Conservation (phyloP, 1,140 invertebrate species). For the Drosophila sturtevanti region DNA sequence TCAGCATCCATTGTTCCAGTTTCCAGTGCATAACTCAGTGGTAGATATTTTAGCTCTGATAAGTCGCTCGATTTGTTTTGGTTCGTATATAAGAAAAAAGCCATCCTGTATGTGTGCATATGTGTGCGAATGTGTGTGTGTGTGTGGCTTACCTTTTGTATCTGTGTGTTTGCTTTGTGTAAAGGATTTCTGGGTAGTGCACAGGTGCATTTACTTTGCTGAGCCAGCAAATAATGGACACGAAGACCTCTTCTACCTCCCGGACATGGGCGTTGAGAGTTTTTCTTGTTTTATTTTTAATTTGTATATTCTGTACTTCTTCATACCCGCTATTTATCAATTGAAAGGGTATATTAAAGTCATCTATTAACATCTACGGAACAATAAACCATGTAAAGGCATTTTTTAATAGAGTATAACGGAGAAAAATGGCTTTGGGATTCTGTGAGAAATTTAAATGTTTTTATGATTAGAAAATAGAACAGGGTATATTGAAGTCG, state of each 20-base stretch:
- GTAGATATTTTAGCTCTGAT: conserved; percentile 76
- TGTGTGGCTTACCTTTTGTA: conserved; percentile 22
- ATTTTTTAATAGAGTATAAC: too few relatives aligned
- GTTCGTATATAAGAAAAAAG: conserved; percentile 46
- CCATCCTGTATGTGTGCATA: background rate
- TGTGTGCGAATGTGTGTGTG: conserved; percentile 26
- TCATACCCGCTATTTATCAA: background rate
- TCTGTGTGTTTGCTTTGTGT: conserved; percentile 65
- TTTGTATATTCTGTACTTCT: conserved; percentile 43
- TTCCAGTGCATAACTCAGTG: conserved; percentile 80
- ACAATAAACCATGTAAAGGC: too few relatives aligned
- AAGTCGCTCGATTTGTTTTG: conserved; percentile 80
- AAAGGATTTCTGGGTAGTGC: conserved; percentile 69
- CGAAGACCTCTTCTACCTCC: conserved; percentile 28
- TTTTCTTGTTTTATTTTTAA: conserved; percentile 68
- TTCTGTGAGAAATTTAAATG: too few relatives aligned
- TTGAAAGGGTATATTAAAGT: too few relatives aligned
- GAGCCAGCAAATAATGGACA: conserved; percentile 58
- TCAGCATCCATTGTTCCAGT: conserved; percentile 69
- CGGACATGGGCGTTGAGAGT: conserved; percentile 45
- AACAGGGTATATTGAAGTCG: background rate
- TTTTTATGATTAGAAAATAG: too few relatives aligned
- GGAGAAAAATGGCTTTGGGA: too few relatives aligned
- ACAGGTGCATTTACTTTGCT: conserved; percentile 72
- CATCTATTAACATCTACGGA: too few relatives aligned